Evolutionary conservation across 2,888 invertebrate genomes (phyloP), one percentile per base, ranked within the genome.

Genomic region (Selenia dentaria): DNA sequence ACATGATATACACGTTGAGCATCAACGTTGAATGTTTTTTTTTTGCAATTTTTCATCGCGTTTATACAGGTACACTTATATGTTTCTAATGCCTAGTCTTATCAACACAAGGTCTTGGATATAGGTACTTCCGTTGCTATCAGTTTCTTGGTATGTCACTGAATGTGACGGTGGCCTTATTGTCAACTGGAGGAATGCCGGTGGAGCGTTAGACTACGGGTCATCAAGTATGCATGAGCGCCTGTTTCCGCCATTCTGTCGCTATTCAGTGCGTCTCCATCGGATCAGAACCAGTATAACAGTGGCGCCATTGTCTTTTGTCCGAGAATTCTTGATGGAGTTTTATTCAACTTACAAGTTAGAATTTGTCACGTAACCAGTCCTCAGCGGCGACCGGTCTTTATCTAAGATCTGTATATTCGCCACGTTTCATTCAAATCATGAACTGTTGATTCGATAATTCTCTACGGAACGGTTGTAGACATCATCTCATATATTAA

Each of bases 211-310:
- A 49, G 67, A 3, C 68, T 64, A 59, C 62, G 69, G 66, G 62
- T 66, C 71, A 79, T 81, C 72, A 79, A 71, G 71, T 77, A 75
- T 77, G 70, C 75, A 74, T 73, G 79, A 75, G 64, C 66, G 77
- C 52, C 62, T 67, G 70, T 67, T 77, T 79, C 80, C 79, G 76
- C 33, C 31, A 44, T 48, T 27, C 51, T 44, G 43, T 40, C 44
- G 49, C 32, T 51, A 47, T 49, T 46, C 51, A 22, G 32, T 41
- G 61, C 58, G 34, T 39, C 22, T 54, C 46, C 48, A 45, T 51
- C 33, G 50, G 40, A 58, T 54, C 51, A 51, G 47, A 59, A 58
- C 51, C 58, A 51, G 59, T 59, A 57, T 57, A 64, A 60, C 59
- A 59, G 58, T 39, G 32, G 34, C 44, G 43, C 51, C 45, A 51